phyloP scores from a whole-genome alignment of 2,113 vertebrate genomes.

The Madoqua kirkii region DNA sequence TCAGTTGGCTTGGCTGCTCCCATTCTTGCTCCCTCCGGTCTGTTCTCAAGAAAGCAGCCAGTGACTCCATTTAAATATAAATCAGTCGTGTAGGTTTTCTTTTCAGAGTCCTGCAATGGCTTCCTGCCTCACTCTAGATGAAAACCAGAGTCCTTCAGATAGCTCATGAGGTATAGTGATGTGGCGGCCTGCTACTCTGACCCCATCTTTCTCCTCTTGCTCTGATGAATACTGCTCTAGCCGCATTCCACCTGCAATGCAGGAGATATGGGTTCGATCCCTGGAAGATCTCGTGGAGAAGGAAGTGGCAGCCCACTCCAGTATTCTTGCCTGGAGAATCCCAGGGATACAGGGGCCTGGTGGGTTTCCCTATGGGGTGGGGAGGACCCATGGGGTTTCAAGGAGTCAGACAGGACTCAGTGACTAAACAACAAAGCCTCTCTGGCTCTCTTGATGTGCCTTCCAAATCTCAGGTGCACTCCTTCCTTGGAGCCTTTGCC shows the following conservation, averaged over 20 bases:
- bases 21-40: not conserved
- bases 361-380: not conserved
- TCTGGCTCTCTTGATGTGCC: not conserved
- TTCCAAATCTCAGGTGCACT: not conserved
- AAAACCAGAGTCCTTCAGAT: not conserved
- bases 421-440: not conserved
- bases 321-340: not conserved
- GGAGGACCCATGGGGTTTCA: not conserved
- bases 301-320: not conserved
- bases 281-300: not conserved
- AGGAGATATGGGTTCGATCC: not conserved
- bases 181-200: too few species aligned
- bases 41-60: not conserved
- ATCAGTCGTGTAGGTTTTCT: not conserved
- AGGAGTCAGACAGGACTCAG: not conserved
- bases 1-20: not conserved
- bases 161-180: rapidly evolving
- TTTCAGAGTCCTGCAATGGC: not conserved
- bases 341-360: not conserved
- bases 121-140: not conserved
- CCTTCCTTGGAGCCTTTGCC: not conserved
- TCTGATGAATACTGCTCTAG: not conserved
- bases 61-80: not conserved
- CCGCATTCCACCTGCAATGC: not conserved
- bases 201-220: not conserved